phyloP scores from a whole-genome alignment of 2,888 invertebrate species.

The Seira sanloemensis region DNA sequence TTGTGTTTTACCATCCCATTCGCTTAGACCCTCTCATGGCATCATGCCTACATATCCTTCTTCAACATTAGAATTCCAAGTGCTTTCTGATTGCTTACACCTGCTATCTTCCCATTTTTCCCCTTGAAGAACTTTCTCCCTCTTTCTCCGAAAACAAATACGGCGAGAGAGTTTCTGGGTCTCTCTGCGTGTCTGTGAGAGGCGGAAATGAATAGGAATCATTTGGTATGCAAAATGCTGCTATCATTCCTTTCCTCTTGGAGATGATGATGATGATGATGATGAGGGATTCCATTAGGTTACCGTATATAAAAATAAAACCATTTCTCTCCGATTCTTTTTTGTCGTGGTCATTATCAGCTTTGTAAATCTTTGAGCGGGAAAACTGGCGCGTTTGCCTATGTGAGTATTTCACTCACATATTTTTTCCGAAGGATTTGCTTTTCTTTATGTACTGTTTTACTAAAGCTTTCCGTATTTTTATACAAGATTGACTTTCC shows the following conservation, averaged over 20 bases:
- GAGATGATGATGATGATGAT: background rate
- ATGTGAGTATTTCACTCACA: background rate
- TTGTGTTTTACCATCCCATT: conserved; percentile 35
- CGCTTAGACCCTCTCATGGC: background rate
- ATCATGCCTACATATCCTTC: conserved; percentile 9
- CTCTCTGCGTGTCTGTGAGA: background rate
- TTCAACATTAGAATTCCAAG: conserved; percentile 24
- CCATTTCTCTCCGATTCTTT: background rate
- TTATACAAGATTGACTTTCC: background rate
- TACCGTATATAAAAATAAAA: background rate
- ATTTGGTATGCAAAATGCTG: background rate
- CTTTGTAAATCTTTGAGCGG: background rate
- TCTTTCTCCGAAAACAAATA: background rate
- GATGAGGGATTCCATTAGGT: background rate
- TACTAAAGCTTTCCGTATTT: background rate
- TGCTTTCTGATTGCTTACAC: background rate
- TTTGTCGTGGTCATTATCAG: background rate
- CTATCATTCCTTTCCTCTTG: background rate
- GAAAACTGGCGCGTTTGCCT: background rate
- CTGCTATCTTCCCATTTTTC: background rate
- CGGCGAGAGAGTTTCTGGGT: too few relatives aligned
- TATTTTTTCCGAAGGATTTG: background rate
- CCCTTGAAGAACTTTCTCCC: background rate
- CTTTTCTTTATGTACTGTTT: background rate
- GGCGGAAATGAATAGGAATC: background rate